Conservation (phyloP, 2,797 vertebrate species). For the Loris lydekkerianus region DNA sequence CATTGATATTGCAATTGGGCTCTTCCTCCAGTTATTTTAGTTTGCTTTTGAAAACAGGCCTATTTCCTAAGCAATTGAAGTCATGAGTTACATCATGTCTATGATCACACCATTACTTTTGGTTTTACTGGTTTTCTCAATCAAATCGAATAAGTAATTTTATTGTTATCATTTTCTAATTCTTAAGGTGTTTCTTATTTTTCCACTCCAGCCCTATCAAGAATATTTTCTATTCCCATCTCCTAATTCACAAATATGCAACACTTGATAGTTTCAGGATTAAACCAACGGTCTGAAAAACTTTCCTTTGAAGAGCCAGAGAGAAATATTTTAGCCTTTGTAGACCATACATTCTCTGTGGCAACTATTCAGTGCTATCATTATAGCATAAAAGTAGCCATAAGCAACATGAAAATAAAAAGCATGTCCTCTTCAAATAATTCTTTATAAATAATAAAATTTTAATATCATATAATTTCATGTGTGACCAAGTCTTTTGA, state of each 20-base stretch:
- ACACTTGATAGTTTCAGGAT: background rate
- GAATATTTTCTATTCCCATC: background rate
- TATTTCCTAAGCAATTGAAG: background rate
- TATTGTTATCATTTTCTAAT: background rate
- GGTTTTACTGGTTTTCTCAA: background rate
- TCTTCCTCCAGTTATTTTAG: background rate
- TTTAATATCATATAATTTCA: constrained; percentile 11
- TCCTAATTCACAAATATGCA: background rate
- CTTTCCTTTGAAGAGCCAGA: background rate
- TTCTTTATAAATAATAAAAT: background rate
- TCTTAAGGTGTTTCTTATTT: background rate
- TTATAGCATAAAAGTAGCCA: background rate
- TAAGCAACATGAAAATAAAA: background rate
- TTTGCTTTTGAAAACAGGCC: background rate
- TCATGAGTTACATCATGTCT: background rate
- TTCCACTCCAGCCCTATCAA: background rate
- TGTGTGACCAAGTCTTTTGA: background rate
- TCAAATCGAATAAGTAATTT: background rate
- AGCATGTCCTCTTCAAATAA: background rate
- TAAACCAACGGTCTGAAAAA: background rate
- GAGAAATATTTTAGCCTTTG: background rate
- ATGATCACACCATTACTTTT: background rate
- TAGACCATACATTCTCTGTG: background rate
- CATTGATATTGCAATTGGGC: background rate
- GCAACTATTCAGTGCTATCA: background rate